Percentiles rank a stretch among this genome's conserved stretches.
phyloP scores from a whole-genome alignment of 2,888 invertebrate species.

The Eristalis tenax region DNA sequence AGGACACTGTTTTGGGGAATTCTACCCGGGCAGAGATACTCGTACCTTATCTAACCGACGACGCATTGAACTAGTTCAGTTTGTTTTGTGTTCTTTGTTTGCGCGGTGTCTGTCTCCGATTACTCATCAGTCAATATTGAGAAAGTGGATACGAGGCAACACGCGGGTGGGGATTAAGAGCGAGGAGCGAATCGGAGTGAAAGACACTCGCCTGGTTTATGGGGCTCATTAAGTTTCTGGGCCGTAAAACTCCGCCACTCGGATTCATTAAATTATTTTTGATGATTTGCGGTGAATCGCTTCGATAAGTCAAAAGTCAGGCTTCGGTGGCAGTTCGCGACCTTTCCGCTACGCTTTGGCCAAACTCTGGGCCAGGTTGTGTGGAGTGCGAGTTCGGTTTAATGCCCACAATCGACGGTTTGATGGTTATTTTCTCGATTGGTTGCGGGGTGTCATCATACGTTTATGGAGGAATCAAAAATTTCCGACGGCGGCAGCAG shows the following conservation, averaged over 20 bases:
- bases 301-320: not conserved
- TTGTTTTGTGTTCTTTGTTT: slow-evolving; percentile 24
- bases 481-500: not conserved
- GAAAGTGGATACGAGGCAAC: slow-evolving; percentile 1
- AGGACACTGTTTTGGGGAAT: slow-evolving; percentile 7
- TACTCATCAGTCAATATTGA: slow-evolving; percentile 50
- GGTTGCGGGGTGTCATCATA: not conserved
- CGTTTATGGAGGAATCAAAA: not conserved
- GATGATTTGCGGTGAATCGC: slow-evolving; percentile 12
- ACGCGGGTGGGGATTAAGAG: not conserved
- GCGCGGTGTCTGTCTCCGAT: slow-evolving; percentile 19
- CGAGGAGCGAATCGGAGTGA: not conserved
- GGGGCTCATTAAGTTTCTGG: slow-evolving; percentile 20
- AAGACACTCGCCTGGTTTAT: slow-evolving; percentile 9
- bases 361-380: not conserved
- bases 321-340: not conserved
- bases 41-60: slow-evolving; percentile 15
- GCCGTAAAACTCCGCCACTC: slow-evolving; percentile 2
- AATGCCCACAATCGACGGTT: not conserved
- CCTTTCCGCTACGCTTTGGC: not conserved
- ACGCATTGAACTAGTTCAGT: slow-evolving; percentile 41
- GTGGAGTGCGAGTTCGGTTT: not conserved
- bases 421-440: not conserved
- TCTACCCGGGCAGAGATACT: not conserved
- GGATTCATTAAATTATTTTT: slow-evolving; percentile 22